These are phyloP conservation scores for Chloropsis hardwickii DNA, from an alignment of 2,113 vertebrate genomes.

Conservation along the genomic window DNA sequence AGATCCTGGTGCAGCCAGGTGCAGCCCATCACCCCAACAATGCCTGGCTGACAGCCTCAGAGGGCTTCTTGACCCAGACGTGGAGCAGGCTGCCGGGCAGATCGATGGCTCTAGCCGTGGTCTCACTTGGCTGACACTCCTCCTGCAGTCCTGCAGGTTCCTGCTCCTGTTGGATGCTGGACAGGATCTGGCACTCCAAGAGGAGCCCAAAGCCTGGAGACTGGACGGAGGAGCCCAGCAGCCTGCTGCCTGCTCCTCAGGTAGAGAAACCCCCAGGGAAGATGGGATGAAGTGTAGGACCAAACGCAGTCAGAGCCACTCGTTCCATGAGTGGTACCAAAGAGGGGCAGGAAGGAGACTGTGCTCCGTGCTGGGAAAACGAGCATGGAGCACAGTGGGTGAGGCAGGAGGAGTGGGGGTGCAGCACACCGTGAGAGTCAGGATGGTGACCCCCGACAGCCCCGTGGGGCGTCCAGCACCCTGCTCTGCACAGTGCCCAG, in stretches of 20 bases:
- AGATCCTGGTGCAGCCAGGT: neutral
- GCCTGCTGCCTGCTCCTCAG: neutral
- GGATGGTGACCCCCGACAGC: accelerated
- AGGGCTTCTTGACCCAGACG: neutral
- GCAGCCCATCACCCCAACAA: neutral
- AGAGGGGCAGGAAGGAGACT: neutral
- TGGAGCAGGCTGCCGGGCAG: neutral
- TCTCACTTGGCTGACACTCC: neutral
- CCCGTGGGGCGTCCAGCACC: accelerated
- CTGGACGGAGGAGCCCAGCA: neutral
- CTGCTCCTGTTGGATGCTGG: accelerated
- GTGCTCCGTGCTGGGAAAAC: neutral
- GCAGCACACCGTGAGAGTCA: neutral
- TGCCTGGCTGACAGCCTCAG: neutral
- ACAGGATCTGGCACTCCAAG: neutral
- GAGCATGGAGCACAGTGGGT: accelerated
- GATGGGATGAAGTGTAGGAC: neutral
- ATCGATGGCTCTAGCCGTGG: neutral
- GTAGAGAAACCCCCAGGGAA: neutral
- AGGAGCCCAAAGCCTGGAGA: neutral
- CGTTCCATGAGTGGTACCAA: neutral
- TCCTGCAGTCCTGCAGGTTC: neutral
- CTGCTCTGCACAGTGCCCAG: neutral
- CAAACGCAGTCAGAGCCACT: neutral
- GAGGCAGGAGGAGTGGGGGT: neutral